Conservation (phyloP, 2,113 vertebrate species). For the Datnioides undecimradiatus region DNA sequence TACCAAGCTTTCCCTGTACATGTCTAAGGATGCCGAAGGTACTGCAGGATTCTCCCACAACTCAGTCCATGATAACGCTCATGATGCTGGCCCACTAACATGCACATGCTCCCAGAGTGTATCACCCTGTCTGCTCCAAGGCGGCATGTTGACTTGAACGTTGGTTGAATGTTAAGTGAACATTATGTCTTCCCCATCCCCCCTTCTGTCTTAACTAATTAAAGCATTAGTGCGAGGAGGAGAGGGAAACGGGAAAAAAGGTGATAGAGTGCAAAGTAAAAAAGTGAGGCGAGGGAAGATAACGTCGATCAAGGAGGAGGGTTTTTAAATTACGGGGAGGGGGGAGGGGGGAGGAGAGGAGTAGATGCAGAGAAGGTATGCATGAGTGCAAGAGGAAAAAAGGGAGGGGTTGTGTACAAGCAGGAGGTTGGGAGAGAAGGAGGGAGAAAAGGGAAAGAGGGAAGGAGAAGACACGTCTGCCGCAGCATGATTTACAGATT, state of each 20-base stretch:
- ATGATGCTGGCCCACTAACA: constrained; percentile 74
- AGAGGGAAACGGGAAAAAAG: constrained; percentile 9
- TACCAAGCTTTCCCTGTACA: constrained; percentile 89
- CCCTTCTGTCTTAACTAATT: constrained; percentile 58
- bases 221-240: constrained; percentile 49
- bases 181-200: constrained; percentile 73
- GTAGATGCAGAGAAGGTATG: constrained; percentile 56
- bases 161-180: constrained; percentile 80
- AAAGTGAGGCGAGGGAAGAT: constrained; percentile 54
- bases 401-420: constrained; percentile 59
- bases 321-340: constrained; percentile 33
- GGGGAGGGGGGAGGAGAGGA: neutral
- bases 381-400: constrained; percentile 11
- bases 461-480: constrained; percentile 78
- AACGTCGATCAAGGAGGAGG: constrained; percentile 27
- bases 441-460: constrained; percentile 54
- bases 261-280: constrained; percentile 46
- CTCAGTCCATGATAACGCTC: constrained; percentile 56
- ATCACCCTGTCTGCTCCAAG: constrained; percentile 67
- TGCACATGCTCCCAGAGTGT: constrained; percentile 69
- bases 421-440: constrained; percentile 44
- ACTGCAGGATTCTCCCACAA: constrained; percentile 76
- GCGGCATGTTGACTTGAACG: constrained; percentile 80
- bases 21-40: constrained; percentile 89
- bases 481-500: constrained; percentile 84